phyloP scores from a whole-genome alignment of 2,113 vertebrate genomes.

The Cygnus atratus region DNA sequence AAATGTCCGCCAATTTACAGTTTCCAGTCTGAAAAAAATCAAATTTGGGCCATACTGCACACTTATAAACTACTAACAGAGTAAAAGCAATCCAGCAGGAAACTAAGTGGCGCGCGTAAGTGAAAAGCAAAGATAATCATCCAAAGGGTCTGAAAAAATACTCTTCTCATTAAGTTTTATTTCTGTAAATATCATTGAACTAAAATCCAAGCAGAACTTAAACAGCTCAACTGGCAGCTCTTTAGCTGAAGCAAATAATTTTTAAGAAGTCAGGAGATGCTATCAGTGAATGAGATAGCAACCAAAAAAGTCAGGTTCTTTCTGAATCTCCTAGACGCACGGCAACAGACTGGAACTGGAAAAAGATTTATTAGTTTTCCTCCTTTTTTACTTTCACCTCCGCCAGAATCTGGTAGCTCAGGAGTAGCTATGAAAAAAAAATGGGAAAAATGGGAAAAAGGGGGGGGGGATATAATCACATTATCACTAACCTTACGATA shows the following conservation, averaged over 20 bases:
- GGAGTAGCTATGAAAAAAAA: neutral
- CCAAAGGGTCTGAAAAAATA: neutral
- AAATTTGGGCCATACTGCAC: neutral
- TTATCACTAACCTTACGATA: neutral
- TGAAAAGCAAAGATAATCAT: neutral
- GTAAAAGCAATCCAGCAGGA: neutral
- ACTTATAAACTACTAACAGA: neutral
- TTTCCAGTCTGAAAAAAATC: neutral
- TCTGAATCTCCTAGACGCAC: neutral
- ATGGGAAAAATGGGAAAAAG: neutral
- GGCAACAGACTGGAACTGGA: neutral
- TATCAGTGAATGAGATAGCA: neutral
- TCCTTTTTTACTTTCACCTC: neutral
- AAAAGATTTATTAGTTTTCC: neutral
- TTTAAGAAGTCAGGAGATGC: conserved; percentile 8
- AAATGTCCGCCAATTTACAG: neutral
- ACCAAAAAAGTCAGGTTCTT: neutral
- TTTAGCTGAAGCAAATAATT: neutral
- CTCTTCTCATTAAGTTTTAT: neutral
- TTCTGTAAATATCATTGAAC: neutral
- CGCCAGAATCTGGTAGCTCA: neutral
- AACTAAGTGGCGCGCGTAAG: neutral
- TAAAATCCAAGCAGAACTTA: neutral
- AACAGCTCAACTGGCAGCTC: neutral
- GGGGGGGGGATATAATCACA: neutral